Conservation (phyloP, 2,888 invertebrate species). For the Onchidella celtica region DNA sequence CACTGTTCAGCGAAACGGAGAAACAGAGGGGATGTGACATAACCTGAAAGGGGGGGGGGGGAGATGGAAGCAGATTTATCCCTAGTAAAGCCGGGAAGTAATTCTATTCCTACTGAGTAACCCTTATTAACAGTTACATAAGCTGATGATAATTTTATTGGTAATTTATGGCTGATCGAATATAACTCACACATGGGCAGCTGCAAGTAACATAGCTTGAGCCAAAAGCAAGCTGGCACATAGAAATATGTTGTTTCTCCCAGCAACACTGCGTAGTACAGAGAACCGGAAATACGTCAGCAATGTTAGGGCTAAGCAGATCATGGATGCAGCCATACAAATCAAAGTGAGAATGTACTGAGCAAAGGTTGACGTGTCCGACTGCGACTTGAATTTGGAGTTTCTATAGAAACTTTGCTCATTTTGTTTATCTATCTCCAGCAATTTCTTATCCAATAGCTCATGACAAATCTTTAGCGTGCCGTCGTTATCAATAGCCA, state of each 20-base stretch:
- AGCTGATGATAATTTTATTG: too few species aligned
- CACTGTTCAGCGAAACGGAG: too few species aligned
- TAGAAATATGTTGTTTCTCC: constrained; percentile 17
- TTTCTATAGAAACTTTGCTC: too few species aligned
- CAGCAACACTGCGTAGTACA: constrained; percentile 13
- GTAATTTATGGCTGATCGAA: too few species aligned
- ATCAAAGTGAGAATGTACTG: constrained; percentile 15
- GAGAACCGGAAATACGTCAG: constrained; percentile 28
- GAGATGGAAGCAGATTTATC: too few species aligned
- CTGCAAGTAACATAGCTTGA: neutral
- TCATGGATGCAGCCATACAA: constrained; percentile 1
- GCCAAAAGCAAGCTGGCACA: constrained; percentile 4
- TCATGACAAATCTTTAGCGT: constrained; percentile 16
- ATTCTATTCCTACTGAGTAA: too few species aligned
- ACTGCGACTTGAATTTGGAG: too few species aligned
- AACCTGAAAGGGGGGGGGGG: too few species aligned
- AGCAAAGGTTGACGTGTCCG: neutral
- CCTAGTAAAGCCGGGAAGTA: too few species aligned
- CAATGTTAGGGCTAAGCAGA: constrained; percentile 8
- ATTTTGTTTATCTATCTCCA: neutral
- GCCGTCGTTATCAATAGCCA: neutral
- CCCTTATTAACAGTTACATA: too few species aligned
- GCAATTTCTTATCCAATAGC: neutral
- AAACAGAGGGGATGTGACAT: too few species aligned
- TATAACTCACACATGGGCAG: constrained; percentile 7